Conservation (phyloP, 2,888 invertebrate genomes). For the Axea sp. region DNA sequence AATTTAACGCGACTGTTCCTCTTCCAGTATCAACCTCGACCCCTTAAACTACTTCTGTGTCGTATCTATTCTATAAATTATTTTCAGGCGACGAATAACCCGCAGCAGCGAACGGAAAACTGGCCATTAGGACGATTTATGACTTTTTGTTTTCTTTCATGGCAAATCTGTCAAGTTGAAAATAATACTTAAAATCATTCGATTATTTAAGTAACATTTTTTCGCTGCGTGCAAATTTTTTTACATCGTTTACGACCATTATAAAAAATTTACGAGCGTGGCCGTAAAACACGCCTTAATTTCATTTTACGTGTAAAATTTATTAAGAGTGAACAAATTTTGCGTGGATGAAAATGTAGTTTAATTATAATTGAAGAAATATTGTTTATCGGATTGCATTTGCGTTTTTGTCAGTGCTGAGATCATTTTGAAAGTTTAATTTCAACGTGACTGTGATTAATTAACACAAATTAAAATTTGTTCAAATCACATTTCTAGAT, state of each 20-base stretch:
- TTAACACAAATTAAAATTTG: too few relatives aligned
- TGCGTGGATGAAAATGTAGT: neutral
- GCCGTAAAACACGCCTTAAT: constrained; percentile 20
- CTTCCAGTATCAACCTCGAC: constrained; percentile 34
- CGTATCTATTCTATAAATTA: constrained; percentile 24
- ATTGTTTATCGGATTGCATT: too few relatives aligned
- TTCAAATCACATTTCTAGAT: too few relatives aligned
- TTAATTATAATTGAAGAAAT: too few relatives aligned
- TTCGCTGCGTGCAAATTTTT: constrained; percentile 16
- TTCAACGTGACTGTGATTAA: too few relatives aligned
- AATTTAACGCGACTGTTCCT: constrained; percentile 46
- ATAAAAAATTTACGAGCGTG: constrained; percentile 30
- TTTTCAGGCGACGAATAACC: constrained; percentile 7
- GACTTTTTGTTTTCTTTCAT: constrained; percentile 15
- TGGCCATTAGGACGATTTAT: constrained; percentile 10
- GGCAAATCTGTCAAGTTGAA: constrained; percentile 15
- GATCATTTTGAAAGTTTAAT: too few relatives aligned
- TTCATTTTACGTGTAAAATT: constrained; percentile 21
- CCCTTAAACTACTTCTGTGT: constrained; percentile 39
- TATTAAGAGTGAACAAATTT: constrained; percentile 10
- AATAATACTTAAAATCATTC: constrained; percentile 21
- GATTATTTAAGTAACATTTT: constrained; percentile 11
- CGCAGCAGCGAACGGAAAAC: neutral
- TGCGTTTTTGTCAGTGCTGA: too few relatives aligned
- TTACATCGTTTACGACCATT: constrained; percentile 24